These are phyloP conservation scores for Notechis scutatus DNA, from an alignment of 2,113 vertebrate genomes.

Conservation along the genomic window DNA sequence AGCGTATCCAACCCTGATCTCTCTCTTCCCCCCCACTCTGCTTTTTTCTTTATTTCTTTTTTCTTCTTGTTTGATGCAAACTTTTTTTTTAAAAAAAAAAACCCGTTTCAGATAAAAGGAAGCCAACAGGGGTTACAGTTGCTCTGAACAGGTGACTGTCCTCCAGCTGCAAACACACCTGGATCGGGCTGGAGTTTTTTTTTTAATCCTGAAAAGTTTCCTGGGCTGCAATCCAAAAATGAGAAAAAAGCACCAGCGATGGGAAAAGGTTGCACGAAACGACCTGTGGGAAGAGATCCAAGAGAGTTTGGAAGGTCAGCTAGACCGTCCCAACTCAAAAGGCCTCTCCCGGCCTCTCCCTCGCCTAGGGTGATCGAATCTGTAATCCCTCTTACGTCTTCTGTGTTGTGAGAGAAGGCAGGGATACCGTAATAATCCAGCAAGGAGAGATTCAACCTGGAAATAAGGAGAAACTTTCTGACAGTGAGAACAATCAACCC, in stretches of 20 bases:
- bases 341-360: background rate
- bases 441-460: too few relatives aligned
- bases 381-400: too few relatives aligned
- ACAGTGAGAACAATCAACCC: too few relatives aligned
- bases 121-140: constrained; percentile 4
- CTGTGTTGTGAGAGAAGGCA: too few relatives aligned
- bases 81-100: background rate
- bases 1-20: background rate
- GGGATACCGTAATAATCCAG: too few relatives aligned
- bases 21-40: too few relatives aligned
- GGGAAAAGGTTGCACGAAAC: background rate
- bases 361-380: background rate
- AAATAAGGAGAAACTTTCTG: too few relatives aligned
- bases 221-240: background rate
- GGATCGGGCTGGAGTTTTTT: background rate
- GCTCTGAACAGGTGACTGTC: constrained; percentile 18
- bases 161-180: background rate
- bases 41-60: too few relatives aligned
- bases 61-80: background rate
- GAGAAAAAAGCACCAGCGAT: too few relatives aligned
- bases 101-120: background rate
- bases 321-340: background rate
- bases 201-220: constrained; percentile 3
- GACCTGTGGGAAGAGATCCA: background rate
- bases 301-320: background rate